Percentiles rank a stretch among this genome's conserved stretches.
These are phyloP conservation scores for Sitta europaea DNA, from an alignment of 2,113 vertebrate species.

Conservation along the genomic window DNA sequence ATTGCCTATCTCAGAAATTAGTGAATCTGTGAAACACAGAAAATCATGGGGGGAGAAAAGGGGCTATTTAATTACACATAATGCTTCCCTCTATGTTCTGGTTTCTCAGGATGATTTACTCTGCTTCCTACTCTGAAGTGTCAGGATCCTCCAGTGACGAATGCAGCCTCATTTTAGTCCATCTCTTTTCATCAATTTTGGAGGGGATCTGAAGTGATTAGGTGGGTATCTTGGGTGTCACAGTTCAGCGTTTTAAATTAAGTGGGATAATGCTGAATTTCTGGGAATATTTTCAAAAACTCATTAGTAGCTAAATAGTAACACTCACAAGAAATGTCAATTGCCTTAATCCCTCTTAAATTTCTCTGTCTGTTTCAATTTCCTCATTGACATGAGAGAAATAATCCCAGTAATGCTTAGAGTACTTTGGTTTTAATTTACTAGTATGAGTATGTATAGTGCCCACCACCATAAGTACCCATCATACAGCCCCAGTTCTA, in stretches of 20 bases:
- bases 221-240: not conserved
- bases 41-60: too few species aligned
- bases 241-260: not conserved
- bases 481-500: not conserved
- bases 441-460: not conserved
- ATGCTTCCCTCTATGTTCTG: not conserved
- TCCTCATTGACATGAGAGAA: not conserved
- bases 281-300: not conserved
- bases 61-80: not conserved
- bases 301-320: not conserved
- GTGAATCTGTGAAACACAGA: not conserved
- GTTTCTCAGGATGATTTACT: not conserved
- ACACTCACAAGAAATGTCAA: not conserved
- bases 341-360: not conserved
- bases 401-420: not conserved
- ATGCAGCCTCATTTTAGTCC: not conserved
- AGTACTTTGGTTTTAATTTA: not conserved
- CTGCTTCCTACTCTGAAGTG: not conserved
- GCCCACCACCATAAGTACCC: accelerated
- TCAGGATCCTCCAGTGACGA: not conserved
- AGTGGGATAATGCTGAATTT: not conserved
- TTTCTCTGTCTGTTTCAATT: not conserved
- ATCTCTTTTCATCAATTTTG: not conserved
- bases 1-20: not conserved
- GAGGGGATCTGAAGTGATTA: not conserved